Evolutionary conservation across 2,888 invertebrate genomes (phyloP).

Genomic region (Protonemura montana): DNA sequence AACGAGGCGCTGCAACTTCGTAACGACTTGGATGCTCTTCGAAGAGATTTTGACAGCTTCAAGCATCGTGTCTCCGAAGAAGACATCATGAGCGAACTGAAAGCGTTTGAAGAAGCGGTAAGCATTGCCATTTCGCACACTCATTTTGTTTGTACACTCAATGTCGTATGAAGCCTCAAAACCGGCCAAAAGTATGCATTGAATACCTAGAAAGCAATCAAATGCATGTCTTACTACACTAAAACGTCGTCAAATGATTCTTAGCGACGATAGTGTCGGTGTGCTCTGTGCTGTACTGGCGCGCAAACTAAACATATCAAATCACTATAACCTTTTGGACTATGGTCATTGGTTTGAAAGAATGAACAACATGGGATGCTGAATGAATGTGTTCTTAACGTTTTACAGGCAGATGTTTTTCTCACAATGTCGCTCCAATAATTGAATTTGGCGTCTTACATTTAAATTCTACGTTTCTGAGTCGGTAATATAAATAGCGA

Average conservation of each 20-base stretch:
- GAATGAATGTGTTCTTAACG: background rate
- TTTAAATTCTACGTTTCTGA: background rate
- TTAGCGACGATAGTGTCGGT: background rate
- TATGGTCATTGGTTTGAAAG: background rate
- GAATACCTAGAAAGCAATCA: too few species aligned
- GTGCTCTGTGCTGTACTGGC: background rate
- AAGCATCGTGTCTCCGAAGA: conserved; percentile 56
- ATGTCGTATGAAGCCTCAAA: too few species aligned
- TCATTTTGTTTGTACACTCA: conserved; percentile 3
- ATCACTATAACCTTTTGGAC: conserved; percentile 4
- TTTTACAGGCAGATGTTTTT: background rate
- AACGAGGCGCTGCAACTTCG: conserved; percentile 8
- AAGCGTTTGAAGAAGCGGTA: conserved; percentile 57
- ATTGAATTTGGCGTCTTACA: background rate
- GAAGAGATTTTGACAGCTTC: conserved; percentile 55
- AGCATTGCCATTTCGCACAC: conserved; percentile 38
- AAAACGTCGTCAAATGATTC: background rate
- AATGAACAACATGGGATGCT: background rate
- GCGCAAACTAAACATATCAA: background rate
- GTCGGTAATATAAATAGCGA: conserved; percentile 12
- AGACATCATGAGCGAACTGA: conserved; percentile 56
- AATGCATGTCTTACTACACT: background rate
- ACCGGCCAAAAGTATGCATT: too few species aligned
- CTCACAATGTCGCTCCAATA: background rate
- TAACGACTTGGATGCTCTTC: conserved; percentile 34